Base-by-base conservation (phyloP, 1,140 invertebrate species). In the Drosophila leontia region DNA sequence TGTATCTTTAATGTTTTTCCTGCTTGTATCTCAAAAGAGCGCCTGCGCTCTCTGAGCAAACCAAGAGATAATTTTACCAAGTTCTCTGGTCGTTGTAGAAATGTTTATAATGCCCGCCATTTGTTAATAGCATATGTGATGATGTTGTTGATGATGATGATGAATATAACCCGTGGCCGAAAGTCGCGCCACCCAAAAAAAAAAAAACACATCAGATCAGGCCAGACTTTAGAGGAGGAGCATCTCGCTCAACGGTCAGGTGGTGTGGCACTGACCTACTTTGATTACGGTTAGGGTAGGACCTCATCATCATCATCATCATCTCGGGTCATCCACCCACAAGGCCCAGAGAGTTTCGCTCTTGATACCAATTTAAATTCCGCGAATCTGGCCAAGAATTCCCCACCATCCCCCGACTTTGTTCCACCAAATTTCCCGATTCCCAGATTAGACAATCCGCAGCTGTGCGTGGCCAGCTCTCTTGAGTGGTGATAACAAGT, bases 1-100 rank as follows among this genome's bases (percentile, higher is more conserved):
- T 85, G 78, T 85, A 85, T 85, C 82, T 85, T 85, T 59, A 86
- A 78, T 78, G 63, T 58, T 78, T 77, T 77, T 72, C 44, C 78
- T 68, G 63, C 51, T 47, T 80, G 65, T 83, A 74, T 83, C 71
- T 77, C 32, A 6, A 19, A 58, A 87, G 84, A 60, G 83, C 84
- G 84, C 84, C 63, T 80, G 83, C 84, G 83, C 78, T 79, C 77
- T 80, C 45, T 74, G 53, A 26, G 4, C 51, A 15, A 35, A 35
- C 32, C 34, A 3, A 63, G 26, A 41, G 26, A 32, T 76, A 35
- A 64, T 67, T 63, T 67, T 63, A 58, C 59, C 47, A 64, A 48
- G 19, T 45, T 57, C 71, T 77, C 64, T 34, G 19, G 19, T 47
- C 3, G 55, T 19, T 32, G 55, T 68, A 17, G 17, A 45, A 70